A percentile compares a stretch with the other conserved stretches of the same genome.
These are phyloP conservation scores for Hypomecis punctinalis DNA, from an alignment of 2,888 invertebrate genomes.

Conservation along the genomic window DNA sequence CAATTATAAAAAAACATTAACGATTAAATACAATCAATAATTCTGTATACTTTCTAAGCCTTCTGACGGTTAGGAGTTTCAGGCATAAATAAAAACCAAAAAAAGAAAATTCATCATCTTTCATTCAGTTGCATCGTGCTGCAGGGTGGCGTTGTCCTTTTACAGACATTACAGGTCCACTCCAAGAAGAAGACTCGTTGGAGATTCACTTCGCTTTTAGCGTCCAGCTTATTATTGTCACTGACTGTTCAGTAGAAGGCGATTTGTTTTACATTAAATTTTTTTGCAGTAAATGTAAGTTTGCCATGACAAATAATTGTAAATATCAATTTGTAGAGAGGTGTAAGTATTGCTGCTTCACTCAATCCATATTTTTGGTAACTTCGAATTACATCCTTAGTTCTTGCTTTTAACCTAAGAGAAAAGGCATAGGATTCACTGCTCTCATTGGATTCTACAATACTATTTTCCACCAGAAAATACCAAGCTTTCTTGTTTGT, in stretches of 20 bases:
- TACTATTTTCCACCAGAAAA: too few relatives aligned
- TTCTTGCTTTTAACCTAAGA: too few relatives aligned
- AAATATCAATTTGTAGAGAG: too few relatives aligned
- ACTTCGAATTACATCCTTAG: too few relatives aligned
- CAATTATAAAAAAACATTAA: not conserved
- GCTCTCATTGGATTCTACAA: too few relatives aligned
- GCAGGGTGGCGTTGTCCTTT: constrained; percentile 9
- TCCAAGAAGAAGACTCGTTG: constrained; percentile 67
- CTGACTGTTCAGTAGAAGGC: constrained; percentile 35
- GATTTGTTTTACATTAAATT: constrained; percentile 37
- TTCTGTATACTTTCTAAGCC: not conserved
- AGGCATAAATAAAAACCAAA: not conserved
- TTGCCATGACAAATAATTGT: constrained; percentile 6
- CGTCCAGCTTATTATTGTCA: constrained; percentile 59
- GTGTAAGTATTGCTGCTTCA: not conserved
- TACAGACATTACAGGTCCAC: constrained; percentile 53
- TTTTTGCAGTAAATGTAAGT: constrained; percentile 39
- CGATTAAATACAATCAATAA: too few relatives aligned
- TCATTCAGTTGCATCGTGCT: constrained; percentile 6
- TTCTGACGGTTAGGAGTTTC: not conserved
- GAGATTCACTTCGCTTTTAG: constrained; percentile 67
- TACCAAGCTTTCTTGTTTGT: too few relatives aligned
- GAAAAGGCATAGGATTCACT: too few relatives aligned
- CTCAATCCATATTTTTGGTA: not conserved
- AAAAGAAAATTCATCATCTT: constrained; percentile 4